Conservation (phyloP, 2,888 invertebrate species). For the Congeria kusceri region DNA sequence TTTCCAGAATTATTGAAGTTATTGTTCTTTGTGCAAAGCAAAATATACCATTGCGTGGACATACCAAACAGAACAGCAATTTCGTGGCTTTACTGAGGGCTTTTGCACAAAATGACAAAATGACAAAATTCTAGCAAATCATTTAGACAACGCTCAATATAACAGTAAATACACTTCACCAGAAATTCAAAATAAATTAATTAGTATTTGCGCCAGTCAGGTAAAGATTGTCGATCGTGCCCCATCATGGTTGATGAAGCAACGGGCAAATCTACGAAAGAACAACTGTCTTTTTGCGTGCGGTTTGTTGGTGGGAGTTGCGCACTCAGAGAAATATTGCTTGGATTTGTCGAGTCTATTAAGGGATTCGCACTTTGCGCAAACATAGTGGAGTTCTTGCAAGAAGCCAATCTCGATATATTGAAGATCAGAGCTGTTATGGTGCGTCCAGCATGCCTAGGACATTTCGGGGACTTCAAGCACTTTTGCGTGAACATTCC, state of each 20-base stretch:
- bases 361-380: slow-evolving; percentile 9
- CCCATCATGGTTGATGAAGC: slow-evolving; percentile 57
- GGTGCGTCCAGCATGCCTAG: slow-evolving; percentile 40
- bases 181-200: slow-evolving; percentile 34
- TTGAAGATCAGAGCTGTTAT: slow-evolving; percentile 38
- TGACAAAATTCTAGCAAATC: slow-evolving; percentile 5
- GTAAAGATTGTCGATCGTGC: slow-evolving; percentile 4
- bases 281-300: slow-evolving; percentile 50
- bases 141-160: slow-evolving; percentile 18
- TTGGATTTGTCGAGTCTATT: slow-evolving; percentile 22
- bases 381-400: slow-evolving; percentile 12
- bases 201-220: slow-evolving; percentile 6
- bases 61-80: slow-evolving; percentile 42
- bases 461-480: slow-evolving; percentile 21
- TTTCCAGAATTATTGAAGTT: slow-evolving; percentile 24
- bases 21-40: slow-evolving; percentile 47
- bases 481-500: slow-evolving; percentile 4
- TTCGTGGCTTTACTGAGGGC: slow-evolving; percentile 38
- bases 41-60: slow-evolving; percentile 45
- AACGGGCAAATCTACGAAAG: slow-evolving; percentile 45
- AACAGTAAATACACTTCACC: slow-evolving; percentile 5
- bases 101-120: slow-evolving; percentile 24
- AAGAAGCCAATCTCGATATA: slow-evolving; percentile 14
- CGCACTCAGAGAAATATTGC: slow-evolving; percentile 15
- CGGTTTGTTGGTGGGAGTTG: slow-evolving; percentile 29